Conservation (phyloP, 2,888 invertebrate genomes). For the Camponotus fellah region DNA sequence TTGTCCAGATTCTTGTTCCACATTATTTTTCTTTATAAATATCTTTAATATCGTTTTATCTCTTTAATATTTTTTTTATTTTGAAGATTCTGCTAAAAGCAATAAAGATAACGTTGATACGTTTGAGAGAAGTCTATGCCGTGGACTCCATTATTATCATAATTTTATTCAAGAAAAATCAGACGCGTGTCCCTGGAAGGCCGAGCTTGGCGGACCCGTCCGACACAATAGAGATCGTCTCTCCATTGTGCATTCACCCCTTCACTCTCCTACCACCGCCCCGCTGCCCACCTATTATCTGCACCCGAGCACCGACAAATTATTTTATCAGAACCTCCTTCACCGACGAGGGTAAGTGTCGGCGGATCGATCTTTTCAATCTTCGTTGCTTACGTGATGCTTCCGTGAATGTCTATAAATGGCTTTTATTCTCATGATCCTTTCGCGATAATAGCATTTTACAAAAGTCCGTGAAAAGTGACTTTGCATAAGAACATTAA, state of each 20-base stretch:
- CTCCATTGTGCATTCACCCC: constrained; percentile 74
- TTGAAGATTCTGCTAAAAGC: constrained; percentile 47
- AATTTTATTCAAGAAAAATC: constrained; percentile 85
- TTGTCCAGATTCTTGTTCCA: neutral
- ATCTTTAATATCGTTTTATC: constrained; percentile 3
- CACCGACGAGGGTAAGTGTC: constrained; percentile 67
- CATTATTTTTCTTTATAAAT: neutral
- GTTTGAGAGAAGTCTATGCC: constrained; percentile 55
- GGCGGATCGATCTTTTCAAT: constrained; percentile 65
- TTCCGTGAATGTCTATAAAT: constrained; percentile 12
- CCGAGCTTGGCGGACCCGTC: constrained; percentile 61
- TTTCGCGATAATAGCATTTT: constrained; percentile 10
- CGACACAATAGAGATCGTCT: constrained; percentile 78
- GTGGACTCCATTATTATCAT: constrained; percentile 82
- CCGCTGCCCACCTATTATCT: constrained; percentile 66
- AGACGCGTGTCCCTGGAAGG: constrained; percentile 79
- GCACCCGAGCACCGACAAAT: constrained; percentile 70
- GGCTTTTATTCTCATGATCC: constrained; percentile 20
- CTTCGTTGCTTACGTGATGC: constrained; percentile 49
- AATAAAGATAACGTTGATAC: constrained; percentile 74
- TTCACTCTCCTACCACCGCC: constrained; percentile 64
- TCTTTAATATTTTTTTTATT: constrained; percentile 2
- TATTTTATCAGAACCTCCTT: constrained; percentile 72
- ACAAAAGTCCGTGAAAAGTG: neutral
- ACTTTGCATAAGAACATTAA: neutral